Conservation (phyloP, 30 jellyfish, hydroid and myxozoan species). For the Aurelia aurita complex sp. Pacific region DNA sequence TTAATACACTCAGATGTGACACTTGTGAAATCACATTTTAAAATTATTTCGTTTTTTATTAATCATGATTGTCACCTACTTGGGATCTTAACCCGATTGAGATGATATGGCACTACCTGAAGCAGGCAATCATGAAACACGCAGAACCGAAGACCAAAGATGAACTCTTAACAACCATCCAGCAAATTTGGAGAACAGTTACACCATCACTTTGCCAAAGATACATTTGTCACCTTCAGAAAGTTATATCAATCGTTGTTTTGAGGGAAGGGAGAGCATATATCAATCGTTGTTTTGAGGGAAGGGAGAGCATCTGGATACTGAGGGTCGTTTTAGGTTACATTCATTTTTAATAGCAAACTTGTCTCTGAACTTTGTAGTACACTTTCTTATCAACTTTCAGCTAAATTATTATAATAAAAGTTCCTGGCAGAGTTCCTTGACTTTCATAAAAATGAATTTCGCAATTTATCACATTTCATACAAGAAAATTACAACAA, state of each 20-base stretch:
- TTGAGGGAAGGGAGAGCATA: not conserved
- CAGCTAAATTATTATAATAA: too few species aligned
- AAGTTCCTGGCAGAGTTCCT: too few species aligned
- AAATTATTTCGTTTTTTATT: too few species aligned
- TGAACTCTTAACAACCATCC: not conserved
- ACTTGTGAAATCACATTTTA: too few species aligned
- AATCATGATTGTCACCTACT: too few species aligned
- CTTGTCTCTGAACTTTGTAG: too few species aligned
- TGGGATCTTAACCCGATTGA: not conserved
- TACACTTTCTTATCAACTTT: too few species aligned
- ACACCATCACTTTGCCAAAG: not conserved
- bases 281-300: not conserved
- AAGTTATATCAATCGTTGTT: not conserved
- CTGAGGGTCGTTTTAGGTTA: not conserved
- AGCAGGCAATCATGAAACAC: not conserved
- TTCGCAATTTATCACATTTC: too few species aligned
- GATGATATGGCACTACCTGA: not conserved
- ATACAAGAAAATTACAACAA: too few species aligned
- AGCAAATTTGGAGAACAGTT: not conserved
- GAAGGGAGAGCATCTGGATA: not conserved
- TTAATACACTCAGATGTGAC: too few species aligned
- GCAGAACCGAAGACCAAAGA: not conserved
- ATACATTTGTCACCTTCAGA: not conserved
- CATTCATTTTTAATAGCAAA: too few species aligned
- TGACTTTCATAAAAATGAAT: too few species aligned